A percentile compares a stretch with the other conserved stretches of the same genome.
phyloP scores from a whole-genome alignment of 2,888 invertebrate species.

The Caenorhabditis drosophilae region DNA sequence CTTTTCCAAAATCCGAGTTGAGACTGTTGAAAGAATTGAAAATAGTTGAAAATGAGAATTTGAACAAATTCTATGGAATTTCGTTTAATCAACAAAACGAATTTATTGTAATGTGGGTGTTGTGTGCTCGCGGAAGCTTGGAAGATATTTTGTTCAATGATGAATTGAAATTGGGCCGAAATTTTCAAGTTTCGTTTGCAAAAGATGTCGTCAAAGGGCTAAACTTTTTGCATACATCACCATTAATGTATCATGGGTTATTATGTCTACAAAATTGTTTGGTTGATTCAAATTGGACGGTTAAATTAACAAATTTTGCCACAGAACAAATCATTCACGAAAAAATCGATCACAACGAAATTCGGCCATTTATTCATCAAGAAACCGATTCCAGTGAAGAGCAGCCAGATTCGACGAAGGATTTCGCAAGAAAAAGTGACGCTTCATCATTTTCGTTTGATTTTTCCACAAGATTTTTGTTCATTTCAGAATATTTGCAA shows the following conservation, averaged over 20 bases:
- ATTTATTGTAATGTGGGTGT: constrained; percentile 65
- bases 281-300: constrained; percentile 68
- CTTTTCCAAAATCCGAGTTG: constrained; percentile 61
- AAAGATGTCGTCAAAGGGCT: constrained; percentile 68
- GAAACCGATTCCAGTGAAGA: constrained; percentile 26
- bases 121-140: constrained; percentile 64
- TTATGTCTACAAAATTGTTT: constrained; percentile 67
- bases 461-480: not conserved
- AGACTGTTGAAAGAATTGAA: constrained; percentile 63
- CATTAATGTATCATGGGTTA: constrained; percentile 60
- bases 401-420: constrained; percentile 20
- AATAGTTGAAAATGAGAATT: constrained; percentile 65
- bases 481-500: constrained; percentile 61
- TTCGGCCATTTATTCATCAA: constrained; percentile 29
- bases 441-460: too few relatives aligned
- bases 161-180: constrained; percentile 65
- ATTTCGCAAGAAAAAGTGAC: constrained; percentile 35
- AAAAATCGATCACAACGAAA: constrained; percentile 57
- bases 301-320: constrained; percentile 66
- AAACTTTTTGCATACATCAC: constrained; percentile 60
- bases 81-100: constrained; percentile 68
- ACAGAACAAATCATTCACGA: constrained; percentile 64
- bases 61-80: constrained; percentile 68
- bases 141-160: constrained; percentile 68
- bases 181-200: constrained; percentile 68